Evolutionary conservation across 2,113 vertebrate species (phyloP), one percentile per base, ranked within the genome.

Genomic region (Atherinomorus stipes): DNA sequence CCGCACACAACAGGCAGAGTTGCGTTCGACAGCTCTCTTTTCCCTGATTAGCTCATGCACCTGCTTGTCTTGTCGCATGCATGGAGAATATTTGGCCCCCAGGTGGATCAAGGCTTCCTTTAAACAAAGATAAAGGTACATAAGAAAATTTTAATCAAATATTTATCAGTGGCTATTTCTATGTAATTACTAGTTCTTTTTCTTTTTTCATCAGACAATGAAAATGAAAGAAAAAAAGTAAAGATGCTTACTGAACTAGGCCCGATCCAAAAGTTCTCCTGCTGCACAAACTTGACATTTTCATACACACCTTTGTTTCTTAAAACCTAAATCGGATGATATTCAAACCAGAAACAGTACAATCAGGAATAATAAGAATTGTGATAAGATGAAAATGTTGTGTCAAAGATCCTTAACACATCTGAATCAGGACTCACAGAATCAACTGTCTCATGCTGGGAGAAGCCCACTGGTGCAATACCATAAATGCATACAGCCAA

Each of bases 181-280:
- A 11, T 7, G 2, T 9, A 1, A 40, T 63, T 21, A 34, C 49
- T 58, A n/a, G 16, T 77, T 44, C 4, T 45, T 2, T 45, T 45
- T 18, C 44, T 51, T 53, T 15, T 19, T 58, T 0, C 0, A 0
- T 38, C 1, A 64, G 23, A 54, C 7, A 25, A 18, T 4, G 0
- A 45, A 2, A 51, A 63, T 34, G 23, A 57, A 5, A 0, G 5
- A 6, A 13, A 21, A 22, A 1, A 15, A 21, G 2, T 11, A 54
- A n/a, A 19, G 10, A 47, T 34, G 77, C 95, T 95, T 90, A 99
- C 98, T 89, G 98, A 99, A 90, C 97, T 96, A 81, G 98, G 98
- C 82, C 98, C 98, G 0, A 99, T 96, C 98, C 98, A 99, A 91
- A 99, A 99, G 94, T 99, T 99, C 88, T 99, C 98, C 90, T 99